Base-by-base conservation (phyloP, 2,888 invertebrate species). In the Gastrophysa polygoni region DNA sequence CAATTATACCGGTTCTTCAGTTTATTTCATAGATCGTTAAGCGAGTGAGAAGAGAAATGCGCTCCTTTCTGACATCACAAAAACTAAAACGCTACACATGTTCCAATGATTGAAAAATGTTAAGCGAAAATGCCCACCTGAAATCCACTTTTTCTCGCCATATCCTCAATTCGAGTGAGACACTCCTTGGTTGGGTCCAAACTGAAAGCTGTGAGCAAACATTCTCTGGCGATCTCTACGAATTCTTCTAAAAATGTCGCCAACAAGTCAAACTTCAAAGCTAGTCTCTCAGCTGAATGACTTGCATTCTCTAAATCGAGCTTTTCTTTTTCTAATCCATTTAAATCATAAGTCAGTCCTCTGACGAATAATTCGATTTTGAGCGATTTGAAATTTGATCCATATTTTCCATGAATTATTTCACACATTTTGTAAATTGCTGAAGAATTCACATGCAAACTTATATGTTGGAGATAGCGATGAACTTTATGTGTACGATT, bases 181-280 rank as follows among this genome's bases (percentile, higher is more conserved):
- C 87, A 86, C 10, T 80, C 80, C 24, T 83, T 80, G 4, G 89
- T 87, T 1, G 92, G 91, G 73, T 89, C 86, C 51, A 92, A 81
- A 44, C 90, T 90, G 82, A 92, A 92, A 0, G 91, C 89, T 0
- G 91, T 91, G 34, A 92, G 83, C 0, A 88, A 81, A 74, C 91
- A 91, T 81, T 92, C 92, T 69, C 88, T 84, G 49, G 86, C 85
- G 32, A 91, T 84, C 14, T 87, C 85, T 18, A 85, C 79, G 73
- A 89, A 87, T 51, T 83, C 82, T 16, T 84, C 80, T 32, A 91
- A 82, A 46, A 88, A 77, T 47, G 84, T 82, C 1, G 89, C 89
- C 48, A 91, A 81, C 68, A 87, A 85, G 3, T 86, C 80, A 79
- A 91, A 90, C 78, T 88, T 88, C 64, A 81, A 75, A 2, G 88